phyloP scores from a whole-genome alignment of 2,113 vertebrate genomes.

The Acanthochromis polyacanthus region DNA sequence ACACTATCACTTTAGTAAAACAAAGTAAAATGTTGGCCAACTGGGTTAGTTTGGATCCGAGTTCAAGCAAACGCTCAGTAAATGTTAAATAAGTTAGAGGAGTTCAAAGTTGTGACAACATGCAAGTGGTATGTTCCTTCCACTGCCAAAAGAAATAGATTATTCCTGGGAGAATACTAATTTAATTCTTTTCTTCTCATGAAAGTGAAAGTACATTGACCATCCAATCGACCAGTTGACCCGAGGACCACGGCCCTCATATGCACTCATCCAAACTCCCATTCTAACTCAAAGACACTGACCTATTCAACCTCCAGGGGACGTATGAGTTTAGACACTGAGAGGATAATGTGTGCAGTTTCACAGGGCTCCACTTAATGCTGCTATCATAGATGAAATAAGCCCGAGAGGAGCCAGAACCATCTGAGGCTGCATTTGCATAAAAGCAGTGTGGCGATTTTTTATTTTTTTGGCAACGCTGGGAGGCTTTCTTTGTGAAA shows the following conservation, averaged over 20 bases:
- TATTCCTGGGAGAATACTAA: no score
- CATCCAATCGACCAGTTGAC: no score
- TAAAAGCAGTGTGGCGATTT: slow-evolving; percentile 1
- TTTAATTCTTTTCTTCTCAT: no score
- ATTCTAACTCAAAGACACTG: slow-evolving; percentile 5
- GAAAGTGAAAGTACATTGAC: no score
- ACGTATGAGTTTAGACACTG: slow-evolving; percentile 5
- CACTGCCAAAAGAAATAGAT: no score
- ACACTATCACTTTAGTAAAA: not conserved
- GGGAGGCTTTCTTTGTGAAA: slow-evolving; percentile 23
- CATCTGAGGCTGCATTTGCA: slow-evolving; percentile 38
- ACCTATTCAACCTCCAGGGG: not conserved
- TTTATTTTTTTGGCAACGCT: slow-evolving; percentile 9
- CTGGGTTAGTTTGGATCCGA: no score
- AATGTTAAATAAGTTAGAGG: no score
- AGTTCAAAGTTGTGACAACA: no score
- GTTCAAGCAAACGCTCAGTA: no score
- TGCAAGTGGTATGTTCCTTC: no score
- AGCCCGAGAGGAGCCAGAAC: not conserved
- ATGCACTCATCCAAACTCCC: not conserved
- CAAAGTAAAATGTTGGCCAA: no score
- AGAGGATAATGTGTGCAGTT: slow-evolving; percentile 6
- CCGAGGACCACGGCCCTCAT: no score
- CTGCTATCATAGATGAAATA: not conserved
- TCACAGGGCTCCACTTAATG: slow-evolving; percentile 14